Evolutionary conservation across 2,113 vertebrate genomes (phyloP), one percentile per base, ranked within the genome.

Genomic region (Psittacus erithacus): DNA sequence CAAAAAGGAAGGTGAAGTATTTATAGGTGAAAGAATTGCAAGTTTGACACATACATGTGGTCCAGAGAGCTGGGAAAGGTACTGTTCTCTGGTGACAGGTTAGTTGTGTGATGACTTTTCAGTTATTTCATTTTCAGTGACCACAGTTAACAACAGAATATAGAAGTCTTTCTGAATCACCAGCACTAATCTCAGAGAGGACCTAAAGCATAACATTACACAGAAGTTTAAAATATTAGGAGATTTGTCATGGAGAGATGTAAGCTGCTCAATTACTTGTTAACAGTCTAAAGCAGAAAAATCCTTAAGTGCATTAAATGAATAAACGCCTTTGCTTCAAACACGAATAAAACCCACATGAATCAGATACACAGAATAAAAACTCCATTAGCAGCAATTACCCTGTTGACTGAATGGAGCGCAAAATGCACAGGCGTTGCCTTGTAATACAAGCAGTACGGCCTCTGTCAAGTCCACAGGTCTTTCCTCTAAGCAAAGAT

Each of bases 21-120:
- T 64, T 63, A n/a, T 13, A 39, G 60, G 55, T 7, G 73, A 25
- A 81, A 16, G 13, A 27, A 4, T 2, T 17, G 50, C 8, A 33
- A 17, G 60, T 8, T 20, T 6, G 6, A 33, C 12, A 38, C 12
- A 1, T 2, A 3, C 5, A 1, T 2, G 25, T 11, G 28, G 39
- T 11, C 75, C 52, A 15, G 33, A 8, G 53, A n/a, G 7, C 7
- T 24, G 77, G 62, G 4, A 3, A 24, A 33, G n/a, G 59, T 9
- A 5, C 28, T 2, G 1, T 10, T 33, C n/a, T 12, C 46, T 33
- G 44, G 18, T 1, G 14, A 47, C 50, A 10, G 49, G 43, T 9
- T 38, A n/a, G 31, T 9, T 10, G 5, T 2, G 27, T 2, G 65
- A 29, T 17, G 43, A 27, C 39, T 38, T 39, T 50, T 44, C 69